A percentile compares a stretch with the other conserved stretches of the same genome.
phyloP scores from a whole-genome alignment of 2,888 invertebrate species.

The Mesopsocus fuscifrons region DNA sequence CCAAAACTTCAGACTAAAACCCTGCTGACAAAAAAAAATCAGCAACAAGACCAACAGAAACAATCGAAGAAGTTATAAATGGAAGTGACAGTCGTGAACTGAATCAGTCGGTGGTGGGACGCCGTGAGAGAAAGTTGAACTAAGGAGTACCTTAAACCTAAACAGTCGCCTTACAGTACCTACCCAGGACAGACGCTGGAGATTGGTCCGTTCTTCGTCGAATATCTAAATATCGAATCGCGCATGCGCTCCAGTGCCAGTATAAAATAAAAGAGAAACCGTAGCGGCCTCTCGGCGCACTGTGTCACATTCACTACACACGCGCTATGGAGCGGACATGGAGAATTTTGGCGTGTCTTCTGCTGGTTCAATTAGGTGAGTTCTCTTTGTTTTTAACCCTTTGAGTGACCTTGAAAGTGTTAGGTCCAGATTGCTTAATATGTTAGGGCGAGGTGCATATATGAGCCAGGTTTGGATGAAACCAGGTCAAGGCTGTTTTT shows the following conservation, averaged over 20 bases:
- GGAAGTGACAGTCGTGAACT: constrained; percentile 4
- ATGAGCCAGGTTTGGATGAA: too few species aligned
- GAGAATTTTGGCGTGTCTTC: constrained; percentile 30
- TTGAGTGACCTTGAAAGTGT: background rate
- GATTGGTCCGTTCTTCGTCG: background rate
- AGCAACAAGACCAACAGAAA: too few species aligned
- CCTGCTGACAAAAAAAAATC: too few species aligned
- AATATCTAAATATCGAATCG: too few species aligned
- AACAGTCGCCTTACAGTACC: too few species aligned
- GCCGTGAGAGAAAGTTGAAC: constrained; percentile 3
- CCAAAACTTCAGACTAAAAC: too few species aligned
- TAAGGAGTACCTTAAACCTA: too few species aligned
- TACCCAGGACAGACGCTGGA: too few species aligned
- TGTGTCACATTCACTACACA: constrained; percentile 19
- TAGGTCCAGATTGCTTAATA: background rate
- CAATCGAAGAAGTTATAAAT: constrained; percentile 5
- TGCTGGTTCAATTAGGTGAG: constrained; percentile 32
- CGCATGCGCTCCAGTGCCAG: constrained; percentile 21
- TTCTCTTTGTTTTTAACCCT: constrained; percentile 15
- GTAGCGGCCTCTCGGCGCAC: constrained; percentile 25
- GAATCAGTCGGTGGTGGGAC: constrained; percentile 4
- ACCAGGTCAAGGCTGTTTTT: background rate
- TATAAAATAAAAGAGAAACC: constrained; percentile 29
- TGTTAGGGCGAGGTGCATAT: background rate
- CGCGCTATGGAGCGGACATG: constrained; percentile 25